Base-by-base conservation (phyloP, 2,797 vertebrate genomes). In the Poeciliopsis presidionis region DNA sequence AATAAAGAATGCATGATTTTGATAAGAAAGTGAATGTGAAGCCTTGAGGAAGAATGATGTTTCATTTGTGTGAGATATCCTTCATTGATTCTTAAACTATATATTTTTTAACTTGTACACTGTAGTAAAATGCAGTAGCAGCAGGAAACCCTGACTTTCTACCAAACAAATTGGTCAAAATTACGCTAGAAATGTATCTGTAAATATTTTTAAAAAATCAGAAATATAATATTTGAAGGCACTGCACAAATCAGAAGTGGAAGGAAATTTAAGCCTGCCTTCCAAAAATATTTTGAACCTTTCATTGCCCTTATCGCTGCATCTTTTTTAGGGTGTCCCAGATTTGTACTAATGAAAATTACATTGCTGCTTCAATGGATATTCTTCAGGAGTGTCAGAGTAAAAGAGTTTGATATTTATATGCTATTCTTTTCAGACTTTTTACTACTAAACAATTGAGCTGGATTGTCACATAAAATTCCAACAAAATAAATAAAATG, bases 1-100 rank as follows among this genome's bases (percentile, higher is more conserved):
- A 49, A 63, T 43, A 28, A 79, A 61, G 6, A 76, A 75, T 70
- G 13, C 65, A 18, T 59, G 47, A 75, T 3, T 76, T 79, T 46
- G 36, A 83, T 72, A 71, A 73, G 43, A 36, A 39, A 22, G 4
- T 43, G 22, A 79, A 49, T 80, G 20, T 43, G 61, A 46, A 79
- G 33, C 49, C 39, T 73, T 71, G 16, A 14, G 30, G 6, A 25
- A 9, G 59, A 75, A 39, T 41, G 2, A 75, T 81, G 45, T 79
- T 76, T 69, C 65, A 81, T 73, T 43, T 45, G 22, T n/a, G 65
- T 43, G 41, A 70, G 41, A 70, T 7, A n/a, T 45, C 12, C 22
- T 70, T 13, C 6, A 45, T 45, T 70, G 41, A 70, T 45, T 70
- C 25, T 3, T 70, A 13, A 25, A 43, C 13, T 14, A 7, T 1